These are phyloP conservation scores for Neotragus moschatus DNA, from an alignment of 2,113 vertebrate genomes.

Conservation along the genomic window DNA sequence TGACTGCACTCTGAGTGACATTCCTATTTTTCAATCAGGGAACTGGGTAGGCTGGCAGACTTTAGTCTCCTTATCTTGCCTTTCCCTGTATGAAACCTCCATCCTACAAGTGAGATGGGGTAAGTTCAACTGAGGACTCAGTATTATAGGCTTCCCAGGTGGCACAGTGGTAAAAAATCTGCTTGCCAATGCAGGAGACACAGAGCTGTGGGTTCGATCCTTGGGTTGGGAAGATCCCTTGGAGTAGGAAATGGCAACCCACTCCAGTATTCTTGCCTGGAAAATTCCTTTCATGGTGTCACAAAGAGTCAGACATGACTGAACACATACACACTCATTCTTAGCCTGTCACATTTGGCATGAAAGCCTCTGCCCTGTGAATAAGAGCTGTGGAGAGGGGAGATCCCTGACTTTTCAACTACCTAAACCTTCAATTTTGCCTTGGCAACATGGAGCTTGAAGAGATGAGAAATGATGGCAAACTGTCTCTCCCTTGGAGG, in stretches of 20 bases:
- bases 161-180: not conserved
- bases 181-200: not conserved
- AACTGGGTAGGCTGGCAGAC: not conserved
- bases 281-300: not conserved
- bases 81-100: not conserved
- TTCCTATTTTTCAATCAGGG: not conserved
- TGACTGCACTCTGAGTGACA: not conserved
- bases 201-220: accelerated
- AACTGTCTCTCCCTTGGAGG: not conserved
- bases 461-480: not conserved
- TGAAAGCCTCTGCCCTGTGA: not conserved
- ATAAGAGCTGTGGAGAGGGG: not conserved
- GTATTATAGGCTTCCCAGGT: not conserved
- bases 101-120: not conserved
- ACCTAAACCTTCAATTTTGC: not conserved
- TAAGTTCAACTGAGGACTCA: not conserved
- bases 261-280: not conserved
- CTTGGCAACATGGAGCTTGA: not conserved
- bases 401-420: not conserved
- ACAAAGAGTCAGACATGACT: not conserved
- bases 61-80: not conserved
- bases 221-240: not conserved
- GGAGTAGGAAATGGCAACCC: not conserved
- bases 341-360: not conserved
- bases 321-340: not conserved